Percentiles rank a stretch among this genome's conserved stretches.
Evolutionary conservation across 2,113 vertebrate genomes (phyloP).

Genomic region (Gallinago jamesoni): DNA sequence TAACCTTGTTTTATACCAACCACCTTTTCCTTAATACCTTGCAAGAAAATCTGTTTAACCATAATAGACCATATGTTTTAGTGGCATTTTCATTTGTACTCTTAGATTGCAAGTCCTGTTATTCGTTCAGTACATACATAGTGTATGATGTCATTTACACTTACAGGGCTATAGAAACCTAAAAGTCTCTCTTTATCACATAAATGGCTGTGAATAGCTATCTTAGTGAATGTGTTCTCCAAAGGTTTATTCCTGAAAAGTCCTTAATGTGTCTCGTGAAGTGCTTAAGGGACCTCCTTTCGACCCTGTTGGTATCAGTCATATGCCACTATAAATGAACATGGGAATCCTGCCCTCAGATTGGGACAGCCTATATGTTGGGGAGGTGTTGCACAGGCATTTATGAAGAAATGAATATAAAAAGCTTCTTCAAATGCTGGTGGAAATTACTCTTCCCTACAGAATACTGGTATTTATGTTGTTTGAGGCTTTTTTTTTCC

Average conservation of each 20-base stretch:
- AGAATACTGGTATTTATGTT: neutral
- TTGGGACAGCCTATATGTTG: neutral
- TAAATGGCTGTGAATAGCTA: neutral
- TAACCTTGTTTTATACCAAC: neutral
- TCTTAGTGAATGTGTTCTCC: neutral
- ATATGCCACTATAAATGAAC: neutral
- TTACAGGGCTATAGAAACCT: neutral
- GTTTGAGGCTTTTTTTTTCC: neutral
- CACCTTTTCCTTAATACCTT: neutral
- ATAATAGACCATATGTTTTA: neutral
- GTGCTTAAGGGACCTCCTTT: neutral
- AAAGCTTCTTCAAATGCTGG: neutral
- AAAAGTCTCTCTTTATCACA: constrained; percentile 1
- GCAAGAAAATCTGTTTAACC: neutral
- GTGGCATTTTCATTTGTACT: constrained; percentile 14
- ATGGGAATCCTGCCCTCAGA: neutral
- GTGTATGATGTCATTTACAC: neutral
- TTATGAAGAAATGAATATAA: neutral
- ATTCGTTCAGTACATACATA: neutral
- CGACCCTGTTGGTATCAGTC: neutral
- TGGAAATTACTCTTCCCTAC: neutral
- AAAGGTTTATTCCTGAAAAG: neutral
- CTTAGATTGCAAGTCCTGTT: neutral
- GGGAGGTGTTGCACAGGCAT: neutral
- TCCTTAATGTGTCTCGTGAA: neutral